Percentiles rank a stretch among this genome's conserved stretches.
Evolutionary conservation across 2,113 vertebrate genomes (phyloP).

Genomic region (Cyrtonyx montezumae): DNA sequence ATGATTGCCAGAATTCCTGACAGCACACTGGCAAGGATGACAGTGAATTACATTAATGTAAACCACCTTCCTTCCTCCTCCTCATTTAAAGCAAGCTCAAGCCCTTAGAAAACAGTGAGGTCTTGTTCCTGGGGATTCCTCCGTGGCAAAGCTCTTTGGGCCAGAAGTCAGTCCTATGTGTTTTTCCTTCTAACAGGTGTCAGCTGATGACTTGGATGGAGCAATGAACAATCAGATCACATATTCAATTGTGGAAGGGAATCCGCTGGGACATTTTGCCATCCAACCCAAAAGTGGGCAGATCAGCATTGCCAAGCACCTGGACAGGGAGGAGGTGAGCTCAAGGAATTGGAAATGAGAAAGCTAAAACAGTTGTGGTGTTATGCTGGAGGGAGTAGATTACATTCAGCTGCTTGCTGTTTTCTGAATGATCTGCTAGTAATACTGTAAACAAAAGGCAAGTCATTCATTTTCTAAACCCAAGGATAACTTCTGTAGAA

Average conservation of each 20-base stretch:
- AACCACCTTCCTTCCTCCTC: background rate
- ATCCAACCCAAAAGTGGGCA: conserved; percentile 87
- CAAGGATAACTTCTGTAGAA: background rate
- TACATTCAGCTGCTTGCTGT: background rate
- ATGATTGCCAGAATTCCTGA: background rate
- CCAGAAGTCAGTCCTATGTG: background rate
- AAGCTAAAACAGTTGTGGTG: background rate
- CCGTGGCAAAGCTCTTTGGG: background rate
- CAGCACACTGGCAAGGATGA: background rate
- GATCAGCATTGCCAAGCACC: conserved; percentile 81
- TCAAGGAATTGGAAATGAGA: background rate
- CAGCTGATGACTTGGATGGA: conserved; percentile 89
- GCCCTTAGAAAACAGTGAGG: background rate
- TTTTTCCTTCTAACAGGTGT: conserved; percentile 78
- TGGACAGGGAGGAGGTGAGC: conserved; percentile 94
- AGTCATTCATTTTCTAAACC: background rate
- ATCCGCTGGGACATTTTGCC: conserved; percentile 85
- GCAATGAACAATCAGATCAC: conserved; percentile 87
- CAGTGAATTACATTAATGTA: background rate
- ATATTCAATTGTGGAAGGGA: conserved; percentile 89
- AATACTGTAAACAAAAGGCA: background rate
- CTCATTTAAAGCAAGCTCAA: background rate
- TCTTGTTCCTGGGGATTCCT: background rate
- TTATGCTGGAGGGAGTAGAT: background rate
- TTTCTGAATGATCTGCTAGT: background rate